Evolutionary conservation across 2,888 invertebrate genomes (phyloP).

Genomic region (Hydropsyche betteni): DNA sequence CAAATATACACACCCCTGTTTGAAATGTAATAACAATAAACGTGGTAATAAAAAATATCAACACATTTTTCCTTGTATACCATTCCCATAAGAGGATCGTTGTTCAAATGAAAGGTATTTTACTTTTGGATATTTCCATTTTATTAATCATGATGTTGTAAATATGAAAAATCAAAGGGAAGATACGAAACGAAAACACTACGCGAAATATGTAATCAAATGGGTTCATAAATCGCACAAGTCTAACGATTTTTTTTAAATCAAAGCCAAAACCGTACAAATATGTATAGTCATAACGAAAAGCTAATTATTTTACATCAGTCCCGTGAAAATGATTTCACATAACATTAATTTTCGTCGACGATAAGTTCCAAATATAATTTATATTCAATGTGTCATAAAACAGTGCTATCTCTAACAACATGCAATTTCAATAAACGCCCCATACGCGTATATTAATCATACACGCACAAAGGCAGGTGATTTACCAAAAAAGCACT

Average conservation of each 20-base stretch:
- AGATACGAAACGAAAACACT: neutral
- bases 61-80: constrained; percentile 47
- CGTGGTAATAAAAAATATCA: constrained; percentile 42
- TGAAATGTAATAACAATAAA: constrained; percentile 42
- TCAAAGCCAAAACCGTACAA: neutral
- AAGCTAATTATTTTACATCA: constrained; percentile 58
- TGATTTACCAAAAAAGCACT: constrained; percentile 25
- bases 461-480: neutral
- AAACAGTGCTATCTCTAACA: constrained; percentile 48
- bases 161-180: too few species aligned
- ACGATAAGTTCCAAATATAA: constrained; percentile 49
- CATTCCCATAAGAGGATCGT: constrained; percentile 46
- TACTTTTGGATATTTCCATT: neutral
- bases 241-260: neutral
- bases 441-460: constrained; percentile 26
- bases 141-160: too few species aligned
- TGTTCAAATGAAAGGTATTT: constrained; percentile 34
- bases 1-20: constrained; percentile 50
- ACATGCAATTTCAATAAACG: constrained; percentile 45
- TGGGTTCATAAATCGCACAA: neutral
- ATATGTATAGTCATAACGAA: constrained; percentile 43
- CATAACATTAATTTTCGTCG: constrained; percentile 58
- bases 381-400: constrained; percentile 48
- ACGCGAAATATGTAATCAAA: constrained; percentile 3
- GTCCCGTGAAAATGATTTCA: constrained; percentile 66